Base-by-base conservation (phyloP, 2,797 vertebrate species). In the Hypotaenidia okinawae region DNA sequence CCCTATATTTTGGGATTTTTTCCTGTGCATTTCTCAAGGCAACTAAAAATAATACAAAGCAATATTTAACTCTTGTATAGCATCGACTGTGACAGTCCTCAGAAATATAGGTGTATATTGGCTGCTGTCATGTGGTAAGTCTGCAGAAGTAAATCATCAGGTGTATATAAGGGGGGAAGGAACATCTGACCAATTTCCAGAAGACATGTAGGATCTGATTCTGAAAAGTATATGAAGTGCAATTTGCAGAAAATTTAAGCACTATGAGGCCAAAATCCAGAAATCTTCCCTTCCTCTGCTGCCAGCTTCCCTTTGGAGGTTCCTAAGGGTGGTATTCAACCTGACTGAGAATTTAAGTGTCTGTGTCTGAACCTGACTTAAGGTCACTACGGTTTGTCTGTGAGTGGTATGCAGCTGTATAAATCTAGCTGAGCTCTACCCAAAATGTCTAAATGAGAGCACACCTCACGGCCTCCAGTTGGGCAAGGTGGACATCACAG, bases 1-100 rank as follows among this genome's bases (percentile, higher is more conserved):
- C 73, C 87, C 91, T 88, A 79, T 93, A 93, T 94, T 96, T 89
- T 75, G 5, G 3, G 57, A n/a, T 30, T 77, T 92, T 87, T 87
- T 35, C 17, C 37, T 23, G 35, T 61, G 37, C 7, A 30, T 86
- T 88, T 94, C 19, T 94, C 77, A 84, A 93, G 39, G 28, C 73
- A 90, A 70, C 63, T 91, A 81, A 96, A 91, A 93, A 91, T 58
- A 94, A 77, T 69, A 43, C 25, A 23, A 0, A 0, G 4, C 17
- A 61, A 72, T 86, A 25, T 75, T 95, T 94, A 94, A 91, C 79
- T 85, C 72, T 72, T 91, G 13, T 45, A 11, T 67, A 57, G 5
- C 54, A 58, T n/a, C 30, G 28, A 19, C 41, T 72, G 37, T 35
- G n/a, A 77, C 52, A 66, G 43, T 62, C 10, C 13, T 61, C 17